Percentiles rank a stretch among this genome's conserved stretches.
These are phyloP conservation scores for Sigmodon hispidus DNA, from an alignment of 2,113 vertebrate genomes.

Conservation along the genomic window DNA sequence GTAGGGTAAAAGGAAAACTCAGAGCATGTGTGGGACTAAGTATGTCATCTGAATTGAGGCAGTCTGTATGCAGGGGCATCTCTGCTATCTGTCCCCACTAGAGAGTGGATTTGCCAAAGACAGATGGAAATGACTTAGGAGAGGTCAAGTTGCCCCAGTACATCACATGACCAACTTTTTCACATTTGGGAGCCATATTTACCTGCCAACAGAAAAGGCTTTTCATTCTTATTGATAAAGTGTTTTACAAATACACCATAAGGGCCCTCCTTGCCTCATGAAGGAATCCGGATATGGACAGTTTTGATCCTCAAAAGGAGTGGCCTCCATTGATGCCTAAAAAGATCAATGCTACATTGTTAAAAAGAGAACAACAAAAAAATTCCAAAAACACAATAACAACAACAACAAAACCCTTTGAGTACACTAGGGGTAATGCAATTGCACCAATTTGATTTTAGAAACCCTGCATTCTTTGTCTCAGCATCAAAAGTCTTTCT, in stretches of 20 bases:
- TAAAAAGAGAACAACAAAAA: no score
- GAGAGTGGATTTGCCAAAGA: neutral
- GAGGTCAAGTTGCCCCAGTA: rapidly evolving
- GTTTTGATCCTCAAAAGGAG: no score
- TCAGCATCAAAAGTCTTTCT: neutral
- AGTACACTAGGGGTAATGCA: neutral
- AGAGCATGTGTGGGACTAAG: neutral
- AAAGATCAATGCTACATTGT: neutral
- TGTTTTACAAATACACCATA: neutral
- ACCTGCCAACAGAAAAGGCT: neutral
- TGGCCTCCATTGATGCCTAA: neutral
- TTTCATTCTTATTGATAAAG: neutral
- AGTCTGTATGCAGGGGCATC: rapidly evolving
- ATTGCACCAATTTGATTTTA: no score
- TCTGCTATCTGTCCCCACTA: neutral
- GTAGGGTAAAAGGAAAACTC: neutral
- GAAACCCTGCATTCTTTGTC: neutral
- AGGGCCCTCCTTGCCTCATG: rapidly evolving
- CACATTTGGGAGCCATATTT: neutral
- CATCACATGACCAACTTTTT: rapidly evolving
- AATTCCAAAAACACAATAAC: no score
- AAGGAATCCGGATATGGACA: neutral
- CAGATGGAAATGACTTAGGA: neutral
- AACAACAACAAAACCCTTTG: no score
- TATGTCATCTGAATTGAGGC: neutral